Evolutionary conservation across 2,888 invertebrate species (phyloP).

Genomic region (Ectropis crepuscularia): DNA sequence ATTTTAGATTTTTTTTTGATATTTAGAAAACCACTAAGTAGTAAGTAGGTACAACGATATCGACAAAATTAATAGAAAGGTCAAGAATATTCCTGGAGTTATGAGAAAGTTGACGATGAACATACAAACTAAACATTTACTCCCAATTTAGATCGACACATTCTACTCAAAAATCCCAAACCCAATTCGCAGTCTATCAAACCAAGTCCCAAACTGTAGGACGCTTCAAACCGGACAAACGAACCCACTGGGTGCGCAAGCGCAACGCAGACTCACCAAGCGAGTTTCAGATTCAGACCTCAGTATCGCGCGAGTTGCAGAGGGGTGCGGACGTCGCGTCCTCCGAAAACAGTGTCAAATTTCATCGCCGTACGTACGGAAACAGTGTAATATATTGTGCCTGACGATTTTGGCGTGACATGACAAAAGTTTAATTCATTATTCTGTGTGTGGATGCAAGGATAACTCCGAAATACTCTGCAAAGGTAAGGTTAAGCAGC

Average conservation of each 20-base stretch:
- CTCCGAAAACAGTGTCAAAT: slow-evolving; percentile 51
- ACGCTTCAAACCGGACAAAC: slow-evolving; percentile 69
- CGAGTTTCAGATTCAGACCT: slow-evolving; percentile 67
- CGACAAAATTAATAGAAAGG: no score
- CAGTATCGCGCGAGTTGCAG: slow-evolving; percentile 70
- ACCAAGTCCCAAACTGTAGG: slow-evolving; percentile 39
- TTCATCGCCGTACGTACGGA: slow-evolving; percentile 66
- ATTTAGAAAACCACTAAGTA: no score
- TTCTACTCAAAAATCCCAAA: slow-evolving; percentile 6
- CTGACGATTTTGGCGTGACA: slow-evolving; percentile 64
- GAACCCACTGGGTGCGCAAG: slow-evolving; percentile 66
- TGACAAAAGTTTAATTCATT: slow-evolving; percentile 51
- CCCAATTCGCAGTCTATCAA: slow-evolving; percentile 29
- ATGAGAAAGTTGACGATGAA: background rate
- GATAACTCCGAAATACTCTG: slow-evolving; percentile 55
- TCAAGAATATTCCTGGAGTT: background rate
- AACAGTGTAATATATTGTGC: slow-evolving; percentile 71
- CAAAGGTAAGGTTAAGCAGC: slow-evolving; percentile 70
- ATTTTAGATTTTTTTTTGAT: no score
- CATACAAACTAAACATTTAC: background rate
- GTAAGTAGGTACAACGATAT: no score
- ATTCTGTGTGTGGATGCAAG: slow-evolving; percentile 57
- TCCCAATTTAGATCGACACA: background rate
- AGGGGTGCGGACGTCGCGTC: slow-evolving; percentile 59
- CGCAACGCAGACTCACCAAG: slow-evolving; percentile 70